phyloP scores from a whole-genome alignment of 2,113 vertebrate species.

The Okapia johnstoni region DNA sequence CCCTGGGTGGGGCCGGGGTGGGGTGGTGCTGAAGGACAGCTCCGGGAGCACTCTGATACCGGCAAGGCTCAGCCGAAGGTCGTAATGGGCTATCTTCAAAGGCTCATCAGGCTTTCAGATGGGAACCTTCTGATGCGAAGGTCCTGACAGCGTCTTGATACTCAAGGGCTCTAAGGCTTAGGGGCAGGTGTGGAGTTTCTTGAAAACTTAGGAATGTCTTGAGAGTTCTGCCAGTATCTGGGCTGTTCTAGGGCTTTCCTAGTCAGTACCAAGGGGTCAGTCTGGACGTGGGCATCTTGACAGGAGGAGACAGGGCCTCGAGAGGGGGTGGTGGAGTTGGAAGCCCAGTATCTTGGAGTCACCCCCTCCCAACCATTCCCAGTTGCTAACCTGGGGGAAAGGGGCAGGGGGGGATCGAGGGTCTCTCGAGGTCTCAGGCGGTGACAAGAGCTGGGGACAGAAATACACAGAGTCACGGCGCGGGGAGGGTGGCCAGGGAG shows the following conservation, averaged over 20 bases:
- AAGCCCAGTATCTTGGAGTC: background rate
- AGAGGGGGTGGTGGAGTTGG: background rate
- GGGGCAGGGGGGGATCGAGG: conserved; percentile 71
- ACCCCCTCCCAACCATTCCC: conserved; percentile 68
- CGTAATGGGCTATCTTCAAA: background rate
- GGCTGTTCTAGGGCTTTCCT: background rate
- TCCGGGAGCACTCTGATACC: background rate
- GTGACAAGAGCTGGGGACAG: conserved; percentile 78
- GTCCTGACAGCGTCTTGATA: background rate
- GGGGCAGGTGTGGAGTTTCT: background rate
- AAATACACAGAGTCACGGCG: conserved; percentile 72
- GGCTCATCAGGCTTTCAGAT: background rate
- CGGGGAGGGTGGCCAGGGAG: conserved; percentile 14
- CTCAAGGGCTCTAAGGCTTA: background rate
- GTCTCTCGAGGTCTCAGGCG: conserved; percentile 76
- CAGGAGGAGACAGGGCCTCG: background rate
- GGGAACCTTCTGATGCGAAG: background rate
- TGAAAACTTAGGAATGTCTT: background rate
- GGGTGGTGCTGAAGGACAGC: too few species aligned
- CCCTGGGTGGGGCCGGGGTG: background rate
- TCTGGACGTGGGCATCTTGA: background rate
- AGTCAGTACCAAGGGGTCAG: background rate
- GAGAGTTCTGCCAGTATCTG: background rate
- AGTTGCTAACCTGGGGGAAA: conserved; percentile 74
- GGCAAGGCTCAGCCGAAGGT: background rate